phyloP scores from a whole-genome alignment of 1,140 invertebrate species.

The Heliconius hermathena region DNA sequence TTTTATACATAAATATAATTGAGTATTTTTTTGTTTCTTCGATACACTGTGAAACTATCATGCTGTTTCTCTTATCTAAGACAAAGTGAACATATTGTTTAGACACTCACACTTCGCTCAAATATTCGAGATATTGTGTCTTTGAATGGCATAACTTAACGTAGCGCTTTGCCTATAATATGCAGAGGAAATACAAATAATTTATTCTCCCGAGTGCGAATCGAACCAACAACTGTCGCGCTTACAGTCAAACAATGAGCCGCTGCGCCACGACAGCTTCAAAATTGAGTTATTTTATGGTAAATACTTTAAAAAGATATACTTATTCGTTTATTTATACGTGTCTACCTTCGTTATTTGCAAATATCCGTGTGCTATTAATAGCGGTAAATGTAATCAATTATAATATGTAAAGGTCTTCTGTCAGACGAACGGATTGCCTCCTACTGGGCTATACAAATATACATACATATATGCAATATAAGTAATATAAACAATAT shows the following conservation, averaged over 20 bases:
- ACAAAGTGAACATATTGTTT: background rate
- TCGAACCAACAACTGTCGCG: too few relatives aligned
- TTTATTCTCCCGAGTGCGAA: too few relatives aligned
- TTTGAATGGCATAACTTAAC: too few relatives aligned
- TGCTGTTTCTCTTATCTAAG: background rate
- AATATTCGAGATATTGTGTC: background rate
- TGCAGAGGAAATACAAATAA: too few relatives aligned
- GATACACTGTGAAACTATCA: background rate
- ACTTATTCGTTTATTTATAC: slow-evolving; percentile 21
- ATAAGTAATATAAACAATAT: background rate
- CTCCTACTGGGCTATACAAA: slow-evolving; percentile 3
- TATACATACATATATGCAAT: background rate
- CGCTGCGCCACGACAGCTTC: too few relatives aligned
- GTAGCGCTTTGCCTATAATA: too few relatives aligned
- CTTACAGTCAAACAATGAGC: too few relatives aligned
- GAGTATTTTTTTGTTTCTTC: background rate
- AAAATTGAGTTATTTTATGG: background rate
- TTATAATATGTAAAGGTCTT: slow-evolving; percentile 11
- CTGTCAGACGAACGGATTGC: background rate
- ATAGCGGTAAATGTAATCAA: slow-evolving; percentile 5
- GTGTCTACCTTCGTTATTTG: background rate
- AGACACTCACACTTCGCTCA: background rate
- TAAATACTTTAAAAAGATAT: background rate
- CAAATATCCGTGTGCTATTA: slow-evolving; percentile 2
- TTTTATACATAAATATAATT: background rate